Evolutionary conservation across 2,797 vertebrate species (phyloP), one percentile per base, ranked within the genome.

Genomic region (Urosaurus nigricauda): DNA sequence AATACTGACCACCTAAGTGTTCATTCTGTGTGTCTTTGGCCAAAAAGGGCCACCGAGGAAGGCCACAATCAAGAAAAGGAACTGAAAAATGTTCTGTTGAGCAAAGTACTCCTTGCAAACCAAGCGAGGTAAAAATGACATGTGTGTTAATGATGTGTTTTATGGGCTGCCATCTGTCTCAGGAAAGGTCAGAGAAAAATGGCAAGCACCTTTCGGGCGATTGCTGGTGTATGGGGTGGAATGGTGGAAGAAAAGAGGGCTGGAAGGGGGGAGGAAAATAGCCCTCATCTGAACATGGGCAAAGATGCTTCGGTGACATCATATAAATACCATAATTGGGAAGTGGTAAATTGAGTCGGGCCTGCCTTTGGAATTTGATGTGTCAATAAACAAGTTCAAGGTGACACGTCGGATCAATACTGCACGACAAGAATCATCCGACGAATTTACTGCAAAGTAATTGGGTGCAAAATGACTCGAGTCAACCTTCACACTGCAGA

Each of bases 351-450:
- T 98, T 97, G 98, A 98, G 97, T 97, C 0, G 94, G 97, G 96
- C 96, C 95, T 96, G 96, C 97, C 97, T 98, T 97, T 96, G 94
- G 97, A 97, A 97, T 98, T 98, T 98, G 98, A 98, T 98, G 98
- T 99, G 98, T 99, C 99, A 99, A 99, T 99, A 99, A 98, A 96
- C 97, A 98, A 98, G 98, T 99, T 99, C 98, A 99, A 99, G 99
- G 98, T 99, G 98, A 99, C 98, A 98, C 93, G 95, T 96, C 91
- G 97, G 98, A 99, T 99, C 99, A 97, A 99, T 99, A 99, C 97
- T 0, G 94, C 97, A 96, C 98, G 98, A 99, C 98, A 98, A 98
- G 97, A 98, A 97, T 98, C 98, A 98, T 99, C 98, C 98, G 97
- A 98, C 98, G 98, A 98, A 99, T 99, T 99, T 99, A 99, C 98